Evolutionary conservation across 2,888 invertebrate species (phyloP).

Genomic region (Eupeodes luniger): DNA sequence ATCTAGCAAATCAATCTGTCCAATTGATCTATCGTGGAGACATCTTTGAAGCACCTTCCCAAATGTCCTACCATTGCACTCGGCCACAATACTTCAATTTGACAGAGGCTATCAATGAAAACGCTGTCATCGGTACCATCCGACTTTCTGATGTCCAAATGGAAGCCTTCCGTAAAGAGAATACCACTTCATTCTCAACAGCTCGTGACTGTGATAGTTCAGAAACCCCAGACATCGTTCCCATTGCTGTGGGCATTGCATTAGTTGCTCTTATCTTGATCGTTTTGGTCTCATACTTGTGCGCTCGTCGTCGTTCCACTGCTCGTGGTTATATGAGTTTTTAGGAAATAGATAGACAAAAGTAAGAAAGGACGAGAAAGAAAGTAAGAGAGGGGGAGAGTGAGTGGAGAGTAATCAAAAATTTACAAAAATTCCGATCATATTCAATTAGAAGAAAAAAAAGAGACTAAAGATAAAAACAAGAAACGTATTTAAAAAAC

Average conservation of each 20-base stretch:
- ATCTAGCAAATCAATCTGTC: conserved; percentile 82
- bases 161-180: conserved; percentile 88
- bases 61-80: conserved; percentile 90
- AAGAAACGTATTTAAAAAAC: conserved; percentile 7
- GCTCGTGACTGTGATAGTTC: conserved; percentile 90
- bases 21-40: conserved; percentile 85
- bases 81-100: conserved; percentile 86
- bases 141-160: conserved; percentile 88
- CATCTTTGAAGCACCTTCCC: conserved; percentile 87
- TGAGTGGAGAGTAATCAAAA: conserved; percentile 19
- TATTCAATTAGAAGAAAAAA: conserved; percentile 58
- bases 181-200: conserved; percentile 86
- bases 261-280: conserved; percentile 95
- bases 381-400: neutral
- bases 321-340: conserved; percentile 95
- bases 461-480: conserved; percentile 52
- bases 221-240: conserved; percentile 95
- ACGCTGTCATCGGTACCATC: conserved; percentile 84
- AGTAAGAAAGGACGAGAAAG: neutral
- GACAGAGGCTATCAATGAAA: conserved; percentile 80
- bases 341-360: conserved; percentile 83
- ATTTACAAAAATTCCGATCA: conserved; percentile 40
- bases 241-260: conserved; percentile 98
- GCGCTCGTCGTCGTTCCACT: conserved; percentile 94
- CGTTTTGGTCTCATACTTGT: conserved; percentile 95